phyloP scores from a whole-genome alignment of 2,113 vertebrate genomes.

The Opisthocomus hoazin region DNA sequence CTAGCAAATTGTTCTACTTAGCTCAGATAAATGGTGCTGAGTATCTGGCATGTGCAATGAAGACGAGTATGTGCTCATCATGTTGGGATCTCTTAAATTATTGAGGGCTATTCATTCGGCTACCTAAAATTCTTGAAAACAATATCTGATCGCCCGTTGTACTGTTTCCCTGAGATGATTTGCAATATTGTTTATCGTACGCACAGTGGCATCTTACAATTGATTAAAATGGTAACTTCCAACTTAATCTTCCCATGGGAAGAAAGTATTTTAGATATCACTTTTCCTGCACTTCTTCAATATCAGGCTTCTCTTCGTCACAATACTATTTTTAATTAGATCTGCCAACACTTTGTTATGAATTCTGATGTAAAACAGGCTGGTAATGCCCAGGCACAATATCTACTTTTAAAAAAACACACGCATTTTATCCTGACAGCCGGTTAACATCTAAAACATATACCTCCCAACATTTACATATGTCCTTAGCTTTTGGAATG shows the following conservation, averaged over 20 bases:
- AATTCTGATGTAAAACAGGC: neutral
- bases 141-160: neutral
- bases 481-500: neutral
- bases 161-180: neutral
- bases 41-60: neutral
- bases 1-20: neutral
- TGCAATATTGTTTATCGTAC: neutral
- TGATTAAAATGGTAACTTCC: neutral
- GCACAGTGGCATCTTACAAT: fast-evolving
- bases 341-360: neutral
- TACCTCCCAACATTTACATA: neutral
- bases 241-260: neutral
- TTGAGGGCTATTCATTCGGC: neutral
- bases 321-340: neutral
- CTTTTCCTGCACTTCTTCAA: neutral
- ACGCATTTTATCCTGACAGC: neutral
- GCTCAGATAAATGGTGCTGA: neutral
- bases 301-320: neutral
- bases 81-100: neutral
- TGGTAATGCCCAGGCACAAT: neutral
- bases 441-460: neutral
- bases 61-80: neutral
- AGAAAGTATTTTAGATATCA: neutral
- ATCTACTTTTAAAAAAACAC: neutral
- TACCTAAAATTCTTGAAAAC: neutral